Conservation (phyloP, 2,888 invertebrate species). For the Willowsia nigromaculata region DNA sequence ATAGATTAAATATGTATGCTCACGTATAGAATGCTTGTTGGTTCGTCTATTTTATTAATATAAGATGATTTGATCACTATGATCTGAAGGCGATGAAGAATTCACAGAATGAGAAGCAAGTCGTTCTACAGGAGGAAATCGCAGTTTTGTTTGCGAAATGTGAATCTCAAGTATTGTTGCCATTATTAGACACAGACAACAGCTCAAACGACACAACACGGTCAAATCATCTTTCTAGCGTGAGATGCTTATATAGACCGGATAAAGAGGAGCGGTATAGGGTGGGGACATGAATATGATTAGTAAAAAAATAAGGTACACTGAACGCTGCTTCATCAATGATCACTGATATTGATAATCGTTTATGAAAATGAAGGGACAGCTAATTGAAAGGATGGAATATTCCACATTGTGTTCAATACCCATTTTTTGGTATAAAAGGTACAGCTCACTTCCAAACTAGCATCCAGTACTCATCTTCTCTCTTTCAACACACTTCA, state of each 20-base stretch:
- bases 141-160: background rate
- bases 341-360: background rate
- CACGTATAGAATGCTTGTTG: no score
- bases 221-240: no score
- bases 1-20: no score
- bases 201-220: background rate
- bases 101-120: no score
- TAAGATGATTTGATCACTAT: no score
- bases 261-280: background rate
- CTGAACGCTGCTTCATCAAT: background rate
- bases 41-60: no score
- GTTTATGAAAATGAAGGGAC: background rate
- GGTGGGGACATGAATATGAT: background rate
- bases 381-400: background rate
- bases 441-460: background rate
- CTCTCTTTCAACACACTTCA: background rate
- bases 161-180: background rate
- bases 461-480: slow-evolving; percentile 26
- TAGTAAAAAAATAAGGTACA: background rate
- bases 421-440: slow-evolving; percentile 36
- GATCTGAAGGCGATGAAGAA: no score
- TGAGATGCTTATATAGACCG: background rate
- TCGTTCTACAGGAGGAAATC: background rate
- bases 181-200: background rate
- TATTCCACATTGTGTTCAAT: background rate